Base-by-base conservation (phyloP, 2,113 vertebrate genomes). In the Halichoeres trimaculatus region DNA sequence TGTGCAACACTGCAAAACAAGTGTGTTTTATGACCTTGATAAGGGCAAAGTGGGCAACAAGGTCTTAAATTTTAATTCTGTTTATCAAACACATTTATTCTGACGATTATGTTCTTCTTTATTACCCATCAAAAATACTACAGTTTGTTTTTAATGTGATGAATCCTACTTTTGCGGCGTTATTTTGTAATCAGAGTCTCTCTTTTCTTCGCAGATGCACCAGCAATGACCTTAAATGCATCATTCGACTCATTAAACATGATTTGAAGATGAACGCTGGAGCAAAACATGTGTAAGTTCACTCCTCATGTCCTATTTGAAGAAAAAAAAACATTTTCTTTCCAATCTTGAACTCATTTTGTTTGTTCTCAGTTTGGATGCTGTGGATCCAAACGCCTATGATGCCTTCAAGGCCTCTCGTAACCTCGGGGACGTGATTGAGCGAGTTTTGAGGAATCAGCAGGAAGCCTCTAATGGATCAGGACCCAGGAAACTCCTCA, bases 201-300 rank as follows among this genome's bases (percentile, higher is more conserved):
- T 70, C 13, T 57, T 26, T 56, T 63, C 22, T 4, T 88, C 1
- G 20, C 81, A 99, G 98, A 88, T 99, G 97, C 80, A 99, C 98
- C 0, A 94, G 94, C 48, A 99, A 99, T 0, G 98, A 99, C 92
- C 92, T 99, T 62, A 99, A 99, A 78, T 98, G 98, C 84, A 95
- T 98, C 91, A 91, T 99, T 81, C 92, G 98, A 55, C 92, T 99
- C 1, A 96, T 99, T 53, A 99, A 99, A 69, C 98, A 99, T 2
- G 98, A 99, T 86, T 82, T 99, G 91, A 98, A 99, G 90, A 99
- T 99, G 95, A 99, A 97, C 24, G 91, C 98, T 0, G 98, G 98
- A 40, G 98, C 98, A 0, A 99, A 99, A 89, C 98, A 99, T 0
- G 96, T 99, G 98, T 99, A 90, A 96, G 98, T 94, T 50, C 30